phyloP scores from a whole-genome alignment of 2,888 invertebrate species.

The Blera fallax region DNA sequence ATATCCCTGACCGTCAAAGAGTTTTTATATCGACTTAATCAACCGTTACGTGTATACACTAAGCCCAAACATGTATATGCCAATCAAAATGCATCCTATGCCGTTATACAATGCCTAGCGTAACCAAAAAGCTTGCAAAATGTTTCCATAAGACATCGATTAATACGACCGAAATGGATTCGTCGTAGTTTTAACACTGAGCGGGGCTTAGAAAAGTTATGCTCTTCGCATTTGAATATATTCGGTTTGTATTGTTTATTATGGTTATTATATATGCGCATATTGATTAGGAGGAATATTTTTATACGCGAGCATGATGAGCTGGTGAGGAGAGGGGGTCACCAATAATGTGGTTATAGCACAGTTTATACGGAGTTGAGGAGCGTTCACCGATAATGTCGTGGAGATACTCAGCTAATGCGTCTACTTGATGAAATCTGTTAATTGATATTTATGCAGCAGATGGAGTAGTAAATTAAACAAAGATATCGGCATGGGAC shows the following conservation, averaged over 20 bases:
- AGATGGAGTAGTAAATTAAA: not conserved
- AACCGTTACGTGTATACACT: constrained; percentile 46
- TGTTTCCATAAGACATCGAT: constrained; percentile 3
- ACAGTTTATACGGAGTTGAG: not conserved
- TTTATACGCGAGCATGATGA: too few relatives aligned
- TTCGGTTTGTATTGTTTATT: not conserved
- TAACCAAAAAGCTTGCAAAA: constrained; percentile 64
- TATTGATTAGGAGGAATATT: constrained; percentile 16
- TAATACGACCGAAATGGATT: not conserved
- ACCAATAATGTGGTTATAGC: not conserved
- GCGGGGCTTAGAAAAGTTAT: constrained; percentile 7
- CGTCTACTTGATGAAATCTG: not conserved
- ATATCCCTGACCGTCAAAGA: constrained; percentile 7
- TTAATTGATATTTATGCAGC: not conserved
- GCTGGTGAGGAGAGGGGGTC: too few relatives aligned
- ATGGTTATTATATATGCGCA: constrained; percentile 34
- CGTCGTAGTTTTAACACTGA: not conserved
- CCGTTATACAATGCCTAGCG: constrained; percentile 54
- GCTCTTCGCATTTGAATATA: constrained; percentile 30
- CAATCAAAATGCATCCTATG: constrained; percentile 44
- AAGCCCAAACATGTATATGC: constrained; percentile 1
- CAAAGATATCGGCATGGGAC: not conserved
- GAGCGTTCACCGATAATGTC: not conserved
- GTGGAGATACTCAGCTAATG: not conserved
- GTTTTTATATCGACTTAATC: constrained; percentile 55